Conservation (phyloP, 2,888 invertebrate genomes). For the Lomographa bimaculata region DNA sequence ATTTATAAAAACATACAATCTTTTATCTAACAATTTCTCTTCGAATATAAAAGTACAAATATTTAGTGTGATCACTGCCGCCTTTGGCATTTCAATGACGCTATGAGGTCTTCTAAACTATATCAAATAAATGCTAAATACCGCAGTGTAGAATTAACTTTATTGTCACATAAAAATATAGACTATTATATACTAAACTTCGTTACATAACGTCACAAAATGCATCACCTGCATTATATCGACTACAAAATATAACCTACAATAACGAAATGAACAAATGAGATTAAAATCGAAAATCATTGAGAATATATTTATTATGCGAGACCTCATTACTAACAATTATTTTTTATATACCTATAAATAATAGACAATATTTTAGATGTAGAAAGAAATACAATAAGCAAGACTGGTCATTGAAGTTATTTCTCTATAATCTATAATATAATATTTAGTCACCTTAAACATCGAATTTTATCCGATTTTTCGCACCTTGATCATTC, state of each 20-base stretch:
- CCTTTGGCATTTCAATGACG: constrained; percentile 40
- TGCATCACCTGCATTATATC: too few species aligned
- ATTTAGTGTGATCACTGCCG: constrained; percentile 45
- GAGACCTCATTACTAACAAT: constrained; percentile 1
- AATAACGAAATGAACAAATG: constrained; percentile 6
- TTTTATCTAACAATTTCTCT: constrained; percentile 50
- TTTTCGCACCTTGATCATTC: constrained; percentile 10
- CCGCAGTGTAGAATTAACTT: constrained; percentile 46
- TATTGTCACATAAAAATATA: constrained; percentile 50
- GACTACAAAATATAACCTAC: constrained; percentile 25
- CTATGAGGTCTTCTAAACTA: constrained; percentile 33
- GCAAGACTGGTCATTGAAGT: too few species aligned
- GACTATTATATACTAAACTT: constrained; percentile 26
- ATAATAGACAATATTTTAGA: constrained; percentile 6
- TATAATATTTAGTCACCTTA: constrained; percentile 6
- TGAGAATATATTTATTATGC: constrained; percentile 5
- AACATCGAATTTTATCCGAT: constrained; percentile 7
- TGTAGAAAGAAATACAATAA: too few species aligned
- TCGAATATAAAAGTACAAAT: constrained; percentile 80
- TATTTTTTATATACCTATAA: neutral
- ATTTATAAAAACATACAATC: constrained; percentile 63
- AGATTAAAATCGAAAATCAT: constrained; percentile 15
- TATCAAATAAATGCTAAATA: constrained; percentile 62
- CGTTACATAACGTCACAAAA: too few species aligned
- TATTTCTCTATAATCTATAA: too few species aligned